Evolutionary conservation across 2,797 vertebrate species (phyloP), one percentile per base, ranked within the genome.

Genomic region (Typhlichthys eigenmanni): DNA sequence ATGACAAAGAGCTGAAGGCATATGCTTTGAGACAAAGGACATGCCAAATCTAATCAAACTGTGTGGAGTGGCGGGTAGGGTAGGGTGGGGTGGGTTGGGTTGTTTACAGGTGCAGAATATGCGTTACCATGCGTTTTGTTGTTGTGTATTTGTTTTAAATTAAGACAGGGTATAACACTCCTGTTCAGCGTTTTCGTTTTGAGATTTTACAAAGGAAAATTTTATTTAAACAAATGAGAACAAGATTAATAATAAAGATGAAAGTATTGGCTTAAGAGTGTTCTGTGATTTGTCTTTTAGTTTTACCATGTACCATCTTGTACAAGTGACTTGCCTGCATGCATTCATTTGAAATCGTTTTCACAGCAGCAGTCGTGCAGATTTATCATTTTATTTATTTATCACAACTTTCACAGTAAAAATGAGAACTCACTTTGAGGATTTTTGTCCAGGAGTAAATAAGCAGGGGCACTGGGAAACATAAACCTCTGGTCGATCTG

Each of bases 161-260:
- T 92, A 92, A 92, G 89, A 90, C 90, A 89, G 91, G 91, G 88
- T 92, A 91, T 92, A 90, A 92, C 91, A 93, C 91, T 92, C 91
- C 91, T 93, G 91, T 93, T 90, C 88, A 90, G 91, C 93, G 92
- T 92, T 92, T 91, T 92, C 79, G 82, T 91, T 93, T 92, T 88
- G 84, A 92, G 89, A 92, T 94, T 94, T 93, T 93, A 91, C 90
- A 92, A 90, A 92, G 81, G 81, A 90, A 91, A 90, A 91, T 82
- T 88, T 90, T 92, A 93, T 93, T 93, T 92, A 93, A 92, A 91
- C 84, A 88, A 89, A 89, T 89, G 85, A 91, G 88, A 92, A 91
- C 88, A 92, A 92, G 88, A 92, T 91, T 90, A 92, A 91, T 80
- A 80, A 82, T 93, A 91, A 93, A 92, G 87, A 89, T 89, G 83